Evolutionary conservation across 2,888 invertebrate species (phyloP).

Genomic region (Apamea sordens): DNA sequence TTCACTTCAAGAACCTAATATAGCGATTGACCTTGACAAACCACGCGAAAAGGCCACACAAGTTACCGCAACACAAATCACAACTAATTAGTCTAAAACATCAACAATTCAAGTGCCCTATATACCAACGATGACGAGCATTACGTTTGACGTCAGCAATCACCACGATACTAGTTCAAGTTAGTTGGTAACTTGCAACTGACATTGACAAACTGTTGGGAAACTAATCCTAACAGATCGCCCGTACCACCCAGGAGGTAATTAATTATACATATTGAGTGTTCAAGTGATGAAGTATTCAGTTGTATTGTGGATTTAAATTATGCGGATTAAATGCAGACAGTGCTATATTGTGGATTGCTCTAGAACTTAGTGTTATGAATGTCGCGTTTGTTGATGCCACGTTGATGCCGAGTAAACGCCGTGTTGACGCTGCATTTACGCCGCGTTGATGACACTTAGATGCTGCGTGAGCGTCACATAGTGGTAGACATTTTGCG

Average conservation of each 20-base stretch:
- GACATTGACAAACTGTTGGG: slow-evolving; percentile 78
- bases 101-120: slow-evolving; percentile 33
- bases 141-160: slow-evolving; percentile 66
- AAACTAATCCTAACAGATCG: slow-evolving; percentile 74
- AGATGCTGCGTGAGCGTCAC: background rate
- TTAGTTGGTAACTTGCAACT: slow-evolving; percentile 69
- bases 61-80: slow-evolving; percentile 26
- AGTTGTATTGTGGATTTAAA: slow-evolving; percentile 44
- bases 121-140: slow-evolving; percentile 54
- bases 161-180: slow-evolving; percentile 65
- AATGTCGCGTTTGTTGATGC: background rate
- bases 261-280: slow-evolving; percentile 78
- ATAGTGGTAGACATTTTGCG: background rate
- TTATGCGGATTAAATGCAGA: slow-evolving; percentile 17
- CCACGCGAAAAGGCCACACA: slow-evolving; percentile 3
- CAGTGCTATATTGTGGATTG: background rate
- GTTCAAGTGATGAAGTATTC: slow-evolving; percentile 56
- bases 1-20: background rate
- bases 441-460: background rate
- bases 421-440: background rate
- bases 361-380: background rate
- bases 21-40: background rate
- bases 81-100: slow-evolving; percentile 32
- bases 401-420: background rate
- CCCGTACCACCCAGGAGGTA: slow-evolving; percentile 65